Percentiles rank a stretch among this genome's conserved stretches.
These are phyloP conservation scores for Sebastolobus altivelis DNA, from an alignment of 2,797 vertebrate genomes.

Conservation along the genomic window DNA sequence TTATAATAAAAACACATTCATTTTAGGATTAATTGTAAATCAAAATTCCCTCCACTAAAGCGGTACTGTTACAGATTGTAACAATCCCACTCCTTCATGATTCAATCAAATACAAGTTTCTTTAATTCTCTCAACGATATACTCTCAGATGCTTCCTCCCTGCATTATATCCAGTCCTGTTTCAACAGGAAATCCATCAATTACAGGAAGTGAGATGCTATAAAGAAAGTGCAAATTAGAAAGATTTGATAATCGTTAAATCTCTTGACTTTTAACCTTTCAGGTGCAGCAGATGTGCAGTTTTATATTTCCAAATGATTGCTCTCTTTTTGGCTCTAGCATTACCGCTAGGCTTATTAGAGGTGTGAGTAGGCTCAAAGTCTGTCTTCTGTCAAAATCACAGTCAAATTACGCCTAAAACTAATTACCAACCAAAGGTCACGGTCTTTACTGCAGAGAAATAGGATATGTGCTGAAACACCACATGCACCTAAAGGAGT, in stretches of 20 bases:
- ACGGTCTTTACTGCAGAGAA: slow-evolving; percentile 27
- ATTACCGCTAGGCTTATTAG: slow-evolving; percentile 51
- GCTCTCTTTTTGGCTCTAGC: slow-evolving; percentile 24
- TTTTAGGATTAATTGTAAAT: background rate
- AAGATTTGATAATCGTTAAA: background rate
- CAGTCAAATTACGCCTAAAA: slow-evolving; percentile 48
- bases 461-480: slow-evolving; percentile 26
- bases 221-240: background rate
- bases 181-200: background rate
- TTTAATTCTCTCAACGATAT: background rate
- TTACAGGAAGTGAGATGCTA: background rate
- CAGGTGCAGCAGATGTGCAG: slow-evolving; percentile 9
- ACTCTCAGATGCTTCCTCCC: background rate
- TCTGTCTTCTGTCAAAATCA: slow-evolving; percentile 57
- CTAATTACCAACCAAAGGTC: slow-evolving; percentile 63
- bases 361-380: slow-evolving; percentile 33
- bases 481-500: background rate
- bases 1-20: background rate
- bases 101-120: slow-evolving; percentile 2
- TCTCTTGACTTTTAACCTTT: slow-evolving; percentile 35
- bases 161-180: background rate
- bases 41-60: background rate
- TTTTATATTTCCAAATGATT: slow-evolving; percentile 38
- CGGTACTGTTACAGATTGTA: background rate
- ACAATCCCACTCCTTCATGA: background rate